Evolutionary conservation across 2,113 vertebrate genomes (phyloP), one percentile per base, ranked within the genome.

Genomic region (Ictidomys tridecemlineatus): DNA sequence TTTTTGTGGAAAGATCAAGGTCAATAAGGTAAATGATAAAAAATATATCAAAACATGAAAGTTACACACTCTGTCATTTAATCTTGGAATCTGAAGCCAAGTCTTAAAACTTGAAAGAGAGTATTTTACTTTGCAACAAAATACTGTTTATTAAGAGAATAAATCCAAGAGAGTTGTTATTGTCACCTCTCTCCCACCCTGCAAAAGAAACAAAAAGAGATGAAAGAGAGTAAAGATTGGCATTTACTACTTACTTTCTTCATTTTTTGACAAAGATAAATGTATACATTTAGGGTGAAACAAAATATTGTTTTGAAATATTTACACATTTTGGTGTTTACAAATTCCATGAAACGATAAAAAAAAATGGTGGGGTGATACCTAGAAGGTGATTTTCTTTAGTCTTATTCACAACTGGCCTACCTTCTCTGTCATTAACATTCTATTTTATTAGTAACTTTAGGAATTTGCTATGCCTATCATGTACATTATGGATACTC

Each of bases 1-100:
- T 92, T 84, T 91, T 88, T 84, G 39, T 89, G 45, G 39, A 89
- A 92, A 84, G 72, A 90, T 84, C 56, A 92, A 89, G 88, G 63
- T 92, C 85, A 94, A 56, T 79, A 58, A 86, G 39, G 22, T 92
- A 95, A 94, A 56, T 74, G 70, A 56, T 32, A 90, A 90, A 94
- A 69, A 92, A 58, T 73, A 51, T 51, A 58, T 93, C 34, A 73
- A 85, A 51, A 61, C 4, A n/a, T 83, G 45, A 93, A 94, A 73
- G 26, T 45, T 78, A 37, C 78, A 24, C 28, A 39, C 48, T 76
- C 56, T 91, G 9, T 89, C 87, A 53, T 70, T 97, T 76, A 91
- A 77, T 85, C 32, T 53, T 78, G 5, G 16, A 85, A 53, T 92
- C 85, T 2, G 37, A 84, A 74, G 28, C 0, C 13, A 85, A 0